A percentile compares a stretch with the other conserved stretches of the same genome.
These are phyloP conservation scores for Folsomia manolachei DNA, from an alignment of 2,888 invertebrate species.

Conservation along the genomic window DNA sequence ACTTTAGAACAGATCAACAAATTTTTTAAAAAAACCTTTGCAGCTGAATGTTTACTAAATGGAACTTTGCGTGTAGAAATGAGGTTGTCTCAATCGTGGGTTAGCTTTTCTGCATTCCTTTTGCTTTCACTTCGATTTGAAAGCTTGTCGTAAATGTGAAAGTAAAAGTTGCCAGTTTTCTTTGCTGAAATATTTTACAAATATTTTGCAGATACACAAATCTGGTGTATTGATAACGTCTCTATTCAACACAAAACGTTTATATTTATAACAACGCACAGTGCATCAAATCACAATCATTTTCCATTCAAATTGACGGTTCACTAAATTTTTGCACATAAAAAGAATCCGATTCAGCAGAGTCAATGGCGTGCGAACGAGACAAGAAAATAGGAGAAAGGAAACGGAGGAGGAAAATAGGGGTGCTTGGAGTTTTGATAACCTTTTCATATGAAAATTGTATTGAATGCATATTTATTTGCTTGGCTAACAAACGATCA, in stretches of 20 bases:
- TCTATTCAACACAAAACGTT: neutral
- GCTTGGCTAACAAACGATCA: neutral
- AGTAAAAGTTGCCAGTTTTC: neutral
- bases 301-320: neutral
- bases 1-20: too few relatives aligned
- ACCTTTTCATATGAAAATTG: neutral
- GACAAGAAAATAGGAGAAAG: neutral
- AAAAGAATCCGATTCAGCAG: neutral
- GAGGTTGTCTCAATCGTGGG: neutral
- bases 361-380: conserved; percentile 14
- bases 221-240: neutral
- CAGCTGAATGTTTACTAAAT: too few relatives aligned
- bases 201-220: neutral
- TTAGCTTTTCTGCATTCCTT: neutral
- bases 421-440: neutral
- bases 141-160: too few relatives aligned
- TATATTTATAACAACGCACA: neutral
- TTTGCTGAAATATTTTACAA: neutral
- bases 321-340: conserved; percentile 14
- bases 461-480: neutral
- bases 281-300: neutral
- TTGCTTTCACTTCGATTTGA: neutral
- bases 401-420: neutral
- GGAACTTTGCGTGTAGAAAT: conserved; percentile 15
- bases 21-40: too few relatives aligned